phyloP scores from a whole-genome alignment of 2,113 vertebrate genomes.

The Paradisaea rubra region DNA sequence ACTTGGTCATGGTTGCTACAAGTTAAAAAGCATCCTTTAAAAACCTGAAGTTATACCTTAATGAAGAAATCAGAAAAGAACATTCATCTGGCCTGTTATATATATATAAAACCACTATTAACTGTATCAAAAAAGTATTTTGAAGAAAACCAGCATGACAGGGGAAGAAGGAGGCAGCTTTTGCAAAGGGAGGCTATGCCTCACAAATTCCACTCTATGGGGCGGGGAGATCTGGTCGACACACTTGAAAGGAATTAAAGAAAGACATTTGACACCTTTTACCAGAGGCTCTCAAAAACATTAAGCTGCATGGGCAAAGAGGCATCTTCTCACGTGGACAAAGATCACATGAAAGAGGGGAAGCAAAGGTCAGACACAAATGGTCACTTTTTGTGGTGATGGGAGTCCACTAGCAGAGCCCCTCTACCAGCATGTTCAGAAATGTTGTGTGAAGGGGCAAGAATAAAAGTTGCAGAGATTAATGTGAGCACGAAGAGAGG shows the following conservation, averaged over 20 bases:
- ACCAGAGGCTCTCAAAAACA: background rate
- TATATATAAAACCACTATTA: background rate
- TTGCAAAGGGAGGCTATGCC: background rate
- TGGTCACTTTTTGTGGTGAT: background rate
- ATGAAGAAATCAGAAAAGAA: background rate
- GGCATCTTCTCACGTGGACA: background rate
- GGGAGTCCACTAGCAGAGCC: background rate
- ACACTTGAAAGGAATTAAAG: background rate
- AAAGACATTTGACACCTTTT: background rate
- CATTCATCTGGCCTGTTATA: background rate
- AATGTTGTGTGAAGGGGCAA: background rate
- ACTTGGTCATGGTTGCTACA: background rate
- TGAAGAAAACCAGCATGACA: background rate
- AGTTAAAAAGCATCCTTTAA: background rate
- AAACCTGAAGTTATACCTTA: background rate
- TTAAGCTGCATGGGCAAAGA: background rate
- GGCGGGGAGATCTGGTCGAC: accelerated
- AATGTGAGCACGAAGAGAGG: background rate
- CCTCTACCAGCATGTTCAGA: background rate
- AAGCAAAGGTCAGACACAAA: background rate
- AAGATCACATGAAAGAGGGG: background rate
- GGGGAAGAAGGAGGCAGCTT: background rate
- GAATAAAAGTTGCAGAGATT: background rate
- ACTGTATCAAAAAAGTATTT: background rate
- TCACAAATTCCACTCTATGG: accelerated